These are phyloP conservation scores for Henricia sp. DNA, from an alignment of 53 echinoderm and acorn worm species.

Conservation along the genomic window DNA sequence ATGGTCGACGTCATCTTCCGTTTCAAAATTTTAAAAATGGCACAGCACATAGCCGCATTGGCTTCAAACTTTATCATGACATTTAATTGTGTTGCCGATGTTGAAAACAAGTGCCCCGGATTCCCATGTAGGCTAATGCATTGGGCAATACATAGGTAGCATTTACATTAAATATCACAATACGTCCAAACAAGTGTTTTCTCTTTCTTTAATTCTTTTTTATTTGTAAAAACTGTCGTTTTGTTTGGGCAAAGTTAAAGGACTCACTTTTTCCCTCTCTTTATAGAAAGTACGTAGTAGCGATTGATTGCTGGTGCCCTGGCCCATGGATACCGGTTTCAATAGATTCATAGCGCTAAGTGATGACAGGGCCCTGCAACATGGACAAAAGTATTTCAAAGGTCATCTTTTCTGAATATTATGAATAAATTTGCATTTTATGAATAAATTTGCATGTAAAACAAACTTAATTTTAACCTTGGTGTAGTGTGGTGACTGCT, in stretches of 20 bases:
- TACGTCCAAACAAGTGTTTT: neutral
- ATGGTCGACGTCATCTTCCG: too few species aligned
- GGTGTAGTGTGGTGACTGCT: conserved; percentile 77
- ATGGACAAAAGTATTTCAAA: conserved; percentile 2
- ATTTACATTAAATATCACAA: too few species aligned
- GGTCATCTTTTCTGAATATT: neutral
- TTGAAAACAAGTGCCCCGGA: too few species aligned
- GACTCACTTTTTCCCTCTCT: conserved; percentile 85
- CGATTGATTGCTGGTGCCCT: conserved; percentile 19
- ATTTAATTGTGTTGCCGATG: too few species aligned
- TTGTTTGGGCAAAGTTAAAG: neutral
- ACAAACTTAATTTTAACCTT: conserved; percentile 62
- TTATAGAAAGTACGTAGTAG: conserved; percentile 78
- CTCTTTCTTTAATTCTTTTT: neutral
- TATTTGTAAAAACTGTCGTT: neutral
- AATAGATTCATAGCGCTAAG: conserved; percentile 62
- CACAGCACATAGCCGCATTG: too few species aligned
- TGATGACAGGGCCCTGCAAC: conserved; percentile 80
- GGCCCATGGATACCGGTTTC: conserved; percentile 34
- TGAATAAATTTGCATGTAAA: neutral
- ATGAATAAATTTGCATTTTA: neutral
- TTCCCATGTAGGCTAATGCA: too few species aligned
- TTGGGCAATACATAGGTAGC: too few species aligned
- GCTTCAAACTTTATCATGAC: too few species aligned
- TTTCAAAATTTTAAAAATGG: too few species aligned